Percentiles rank a stretch among this genome's conserved stretches.
phyloP scores from a whole-genome alignment of 2,113 vertebrate genomes.

The Corvus moneduloides region DNA sequence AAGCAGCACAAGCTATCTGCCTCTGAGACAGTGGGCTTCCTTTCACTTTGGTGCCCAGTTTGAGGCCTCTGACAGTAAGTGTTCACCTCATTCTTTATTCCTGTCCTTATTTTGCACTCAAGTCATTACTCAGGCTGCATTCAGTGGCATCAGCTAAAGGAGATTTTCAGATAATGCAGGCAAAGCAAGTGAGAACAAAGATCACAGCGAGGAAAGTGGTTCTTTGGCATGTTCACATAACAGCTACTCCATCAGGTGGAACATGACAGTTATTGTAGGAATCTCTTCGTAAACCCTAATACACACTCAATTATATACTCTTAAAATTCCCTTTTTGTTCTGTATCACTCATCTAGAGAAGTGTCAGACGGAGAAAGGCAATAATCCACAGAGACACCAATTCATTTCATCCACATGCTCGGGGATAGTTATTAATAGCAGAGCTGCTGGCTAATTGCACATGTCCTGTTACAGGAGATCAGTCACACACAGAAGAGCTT shows the following conservation, averaged over 20 bases:
- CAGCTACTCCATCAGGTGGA: conserved; percentile 62
- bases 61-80: conserved; percentile 25
- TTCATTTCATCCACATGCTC: conserved; percentile 60
- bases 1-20: not conserved
- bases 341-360: conserved; percentile 66
- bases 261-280: conserved; percentile 62
- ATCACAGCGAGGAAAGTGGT: conserved; percentile 41
- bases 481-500: conserved; percentile 37
- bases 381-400: conserved; percentile 56
- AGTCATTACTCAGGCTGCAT: conserved; percentile 36
- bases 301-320: conserved; percentile 68
- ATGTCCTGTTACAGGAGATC: conserved; percentile 64
- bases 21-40: not conserved
- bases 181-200: conserved; percentile 47
- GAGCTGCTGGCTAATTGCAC: conserved; percentile 73
- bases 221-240: conserved; percentile 53
- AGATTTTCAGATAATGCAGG: conserved; percentile 48
- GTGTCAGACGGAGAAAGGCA: conserved; percentile 65
- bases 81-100: conserved; percentile 31
- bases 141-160: conserved; percentile 15
- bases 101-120: conserved; percentile 32
- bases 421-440: conserved; percentile 71
- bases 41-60: not conserved
- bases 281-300: conserved; percentile 67
- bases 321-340: conserved; percentile 66